Conservation (phyloP, 2,113 vertebrate genomes). For the Elachura formosa region DNA sequence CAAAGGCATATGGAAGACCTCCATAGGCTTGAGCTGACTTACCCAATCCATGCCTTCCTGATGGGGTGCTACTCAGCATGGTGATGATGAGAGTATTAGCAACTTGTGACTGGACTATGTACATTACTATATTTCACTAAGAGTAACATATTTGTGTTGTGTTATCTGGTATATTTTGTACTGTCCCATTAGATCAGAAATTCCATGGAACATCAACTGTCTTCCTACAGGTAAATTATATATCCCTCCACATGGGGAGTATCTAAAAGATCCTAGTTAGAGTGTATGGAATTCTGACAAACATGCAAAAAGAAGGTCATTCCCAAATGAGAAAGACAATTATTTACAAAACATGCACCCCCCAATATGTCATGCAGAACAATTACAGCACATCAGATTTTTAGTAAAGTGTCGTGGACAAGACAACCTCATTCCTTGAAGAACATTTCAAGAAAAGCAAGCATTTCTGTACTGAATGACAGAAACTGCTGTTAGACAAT, state of each 20-base stretch:
- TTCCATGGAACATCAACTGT: not conserved
- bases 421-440: not conserved
- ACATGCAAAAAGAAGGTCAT: not conserved
- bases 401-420: not conserved
- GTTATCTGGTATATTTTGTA: not conserved
- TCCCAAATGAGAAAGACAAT: not conserved
- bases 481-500: not conserved
- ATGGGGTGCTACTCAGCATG: accelerated
- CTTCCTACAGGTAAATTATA: not conserved
- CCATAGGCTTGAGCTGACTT: not conserved
- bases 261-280: not conserved
- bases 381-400: not conserved
- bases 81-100: not conserved
- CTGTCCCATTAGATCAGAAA: not conserved
- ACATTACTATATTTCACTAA: not conserved
- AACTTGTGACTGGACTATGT: not conserved
- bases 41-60: not conserved
- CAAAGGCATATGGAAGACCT: not conserved
- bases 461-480: not conserved
- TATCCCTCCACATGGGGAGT: not conserved
- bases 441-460: not conserved
- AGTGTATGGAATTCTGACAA: not conserved
- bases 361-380: not conserved
- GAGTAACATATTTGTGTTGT: not conserved
- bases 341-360: not conserved